Conservation (phyloP, 2,888 invertebrate species). For the Drosophila yooni region DNA sequence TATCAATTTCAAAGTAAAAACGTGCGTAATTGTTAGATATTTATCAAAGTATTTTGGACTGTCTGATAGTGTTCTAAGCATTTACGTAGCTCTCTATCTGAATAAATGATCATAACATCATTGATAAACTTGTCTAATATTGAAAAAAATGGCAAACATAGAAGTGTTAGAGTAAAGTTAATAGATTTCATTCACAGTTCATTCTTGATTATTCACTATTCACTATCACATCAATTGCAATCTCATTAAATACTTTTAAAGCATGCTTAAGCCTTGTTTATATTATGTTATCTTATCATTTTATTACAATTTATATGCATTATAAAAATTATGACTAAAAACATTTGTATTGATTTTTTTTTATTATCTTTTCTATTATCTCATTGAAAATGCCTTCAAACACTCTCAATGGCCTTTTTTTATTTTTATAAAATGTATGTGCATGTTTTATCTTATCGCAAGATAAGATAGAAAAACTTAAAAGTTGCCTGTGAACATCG, state of each 20-base stretch:
- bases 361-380: slow-evolving; percentile 5
- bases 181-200: neutral
- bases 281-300: slow-evolving; percentile 4
- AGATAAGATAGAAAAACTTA: slow-evolving; percentile 40
- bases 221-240: slow-evolving; percentile 7
- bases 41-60: neutral
- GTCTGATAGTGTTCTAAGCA: neutral
- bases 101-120: neutral
- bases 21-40: neutral
- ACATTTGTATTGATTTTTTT: slow-evolving; percentile 24
- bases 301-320: slow-evolving; percentile 5
- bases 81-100: neutral
- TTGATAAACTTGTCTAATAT: neutral
- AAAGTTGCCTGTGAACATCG: slow-evolving; percentile 5
- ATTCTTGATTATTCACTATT: neutral
- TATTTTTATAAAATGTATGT: slow-evolving; percentile 1
- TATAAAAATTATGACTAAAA: slow-evolving; percentile 6
- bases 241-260: slow-evolving; percentile 12
- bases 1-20: neutral
- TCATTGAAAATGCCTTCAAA: slow-evolving; percentile 18
- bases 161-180: neutral
- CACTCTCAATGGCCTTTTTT: neutral
- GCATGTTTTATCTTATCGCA: slow-evolving; percentile 33
- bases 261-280: neutral
- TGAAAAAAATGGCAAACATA: neutral